Percentiles rank a stretch among this genome's conserved stretches.
These are phyloP conservation scores for Clarias fuscus DNA, from an alignment of 2,797 vertebrate genomes.

Conservation along the genomic window DNA sequence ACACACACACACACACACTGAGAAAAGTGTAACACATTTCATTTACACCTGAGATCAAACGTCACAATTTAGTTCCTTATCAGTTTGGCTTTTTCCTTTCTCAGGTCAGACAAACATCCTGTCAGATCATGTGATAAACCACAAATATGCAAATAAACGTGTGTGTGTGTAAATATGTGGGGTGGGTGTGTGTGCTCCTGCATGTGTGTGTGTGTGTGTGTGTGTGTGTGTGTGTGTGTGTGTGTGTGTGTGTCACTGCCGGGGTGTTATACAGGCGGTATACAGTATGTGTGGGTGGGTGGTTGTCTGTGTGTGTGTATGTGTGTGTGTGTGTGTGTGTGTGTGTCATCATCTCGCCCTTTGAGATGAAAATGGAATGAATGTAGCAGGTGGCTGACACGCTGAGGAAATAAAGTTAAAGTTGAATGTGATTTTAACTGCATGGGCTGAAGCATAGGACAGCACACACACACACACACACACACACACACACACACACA, in stretches of 20 bases:
- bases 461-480: background rate
- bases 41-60: background rate
- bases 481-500: background rate
- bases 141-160: background rate
- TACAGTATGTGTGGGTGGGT: too few relatives aligned
- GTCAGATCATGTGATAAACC: background rate
- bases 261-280: too few relatives aligned
- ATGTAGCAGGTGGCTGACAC: constrained; percentile 21
- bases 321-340: background rate
- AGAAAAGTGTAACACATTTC: background rate
- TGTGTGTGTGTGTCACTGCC: background rate
- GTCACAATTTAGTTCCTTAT: background rate
- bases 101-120: background rate
- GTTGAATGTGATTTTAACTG: background rate
- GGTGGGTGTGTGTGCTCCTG: too few relatives aligned
- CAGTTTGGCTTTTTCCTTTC: background rate
- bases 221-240: too few relatives aligned
- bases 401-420: constrained; percentile 18
- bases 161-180: background rate
- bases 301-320: background rate
- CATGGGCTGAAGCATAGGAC: background rate
- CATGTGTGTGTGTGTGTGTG: too few relatives aligned
- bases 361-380: constrained; percentile 16
- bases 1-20: background rate
- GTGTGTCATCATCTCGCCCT: constrained; percentile 8